phyloP scores from a whole-genome alignment of 2,888 invertebrate species.

The Philaethria dido region DNA sequence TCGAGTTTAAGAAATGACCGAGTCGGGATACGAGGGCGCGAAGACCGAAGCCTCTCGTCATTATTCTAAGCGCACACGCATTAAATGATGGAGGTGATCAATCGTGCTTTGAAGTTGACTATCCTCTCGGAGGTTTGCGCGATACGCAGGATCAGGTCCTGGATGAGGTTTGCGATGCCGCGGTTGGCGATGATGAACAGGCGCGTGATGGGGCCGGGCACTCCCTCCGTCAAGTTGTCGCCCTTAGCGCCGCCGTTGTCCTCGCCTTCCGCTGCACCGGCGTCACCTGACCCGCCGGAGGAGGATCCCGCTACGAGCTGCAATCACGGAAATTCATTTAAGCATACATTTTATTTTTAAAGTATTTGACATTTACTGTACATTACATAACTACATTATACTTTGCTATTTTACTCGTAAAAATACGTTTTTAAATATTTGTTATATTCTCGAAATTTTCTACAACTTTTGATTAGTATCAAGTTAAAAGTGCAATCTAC shows the following conservation, averaged over 20 bases:
- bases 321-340: constrained; percentile 46
- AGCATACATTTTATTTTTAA: neutral
- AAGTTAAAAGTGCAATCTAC: constrained; percentile 9
- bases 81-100: constrained; percentile 95
- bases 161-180: constrained; percentile 93
- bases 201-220: constrained; percentile 94
- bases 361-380: neutral
- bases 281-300: constrained; percentile 82
- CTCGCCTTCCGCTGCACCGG: constrained; percentile 76
- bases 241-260: constrained; percentile 84
- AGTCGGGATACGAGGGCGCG: constrained; percentile 35
- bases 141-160: constrained; percentile 94
- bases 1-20: constrained; percentile 18
- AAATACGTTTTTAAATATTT: neutral
- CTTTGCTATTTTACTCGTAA: neutral
- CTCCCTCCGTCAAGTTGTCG: constrained; percentile 90
- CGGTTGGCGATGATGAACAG: constrained; percentile 94
- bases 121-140: constrained; percentile 95
- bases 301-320: constrained; percentile 91
- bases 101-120: constrained; percentile 96
- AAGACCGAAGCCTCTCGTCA: constrained; percentile 47
- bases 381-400: constrained; percentile 5
- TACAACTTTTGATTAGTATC: neutral
- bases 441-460: neutral
- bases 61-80: constrained; percentile 65